Conservation (phyloP, 2,113 vertebrate genomes). For the Pachypanchax playfairii region DNA sequence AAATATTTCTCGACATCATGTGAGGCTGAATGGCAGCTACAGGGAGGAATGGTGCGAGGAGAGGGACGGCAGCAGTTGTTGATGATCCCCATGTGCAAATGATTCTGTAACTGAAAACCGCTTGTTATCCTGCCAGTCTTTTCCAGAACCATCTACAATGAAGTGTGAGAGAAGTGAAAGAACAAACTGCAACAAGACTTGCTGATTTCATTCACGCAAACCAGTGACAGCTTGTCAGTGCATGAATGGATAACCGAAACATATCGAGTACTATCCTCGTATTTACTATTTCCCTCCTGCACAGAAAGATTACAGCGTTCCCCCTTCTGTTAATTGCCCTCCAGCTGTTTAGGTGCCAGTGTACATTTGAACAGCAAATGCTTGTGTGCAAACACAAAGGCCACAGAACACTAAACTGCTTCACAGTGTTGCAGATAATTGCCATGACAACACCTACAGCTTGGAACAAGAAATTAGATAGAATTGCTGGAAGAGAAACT, state of each 20-base stretch:
- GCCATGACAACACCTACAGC: slow-evolving; percentile 70
- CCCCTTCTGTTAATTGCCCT: slow-evolving; percentile 27
- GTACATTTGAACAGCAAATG: slow-evolving; percentile 56
- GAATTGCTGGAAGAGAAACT: slow-evolving; percentile 22
- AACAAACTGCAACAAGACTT: neutral
- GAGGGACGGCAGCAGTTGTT: slow-evolving; percentile 36
- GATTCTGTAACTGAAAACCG: slow-evolving; percentile 54
- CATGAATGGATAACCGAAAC: slow-evolving; percentile 19
- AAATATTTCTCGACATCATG: slow-evolving; percentile 32
- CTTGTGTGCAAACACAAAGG: slow-evolving; percentile 44
- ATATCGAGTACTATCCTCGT: neutral
- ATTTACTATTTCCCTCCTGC: slow-evolving; percentile 45
- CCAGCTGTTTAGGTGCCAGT: slow-evolving; percentile 50
- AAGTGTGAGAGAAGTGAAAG: neutral
- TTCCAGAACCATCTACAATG: slow-evolving; percentile 49
- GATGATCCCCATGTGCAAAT: slow-evolving; percentile 61
- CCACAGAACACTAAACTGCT: slow-evolving; percentile 53
- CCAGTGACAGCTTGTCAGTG: slow-evolving; percentile 20
- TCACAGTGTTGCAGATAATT: slow-evolving; percentile 59
- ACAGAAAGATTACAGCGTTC: slow-evolving; percentile 38
- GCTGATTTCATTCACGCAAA: slow-evolving; percentile 19
- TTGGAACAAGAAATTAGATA: slow-evolving; percentile 13
- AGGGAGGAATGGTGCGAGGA: slow-evolving; percentile 6
- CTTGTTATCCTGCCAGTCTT: slow-evolving; percentile 30
- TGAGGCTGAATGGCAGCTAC: slow-evolving; percentile 15